Evolutionary conservation across 2,888 invertebrate species (phyloP).

Genomic region (Diogma glabrata): DNA sequence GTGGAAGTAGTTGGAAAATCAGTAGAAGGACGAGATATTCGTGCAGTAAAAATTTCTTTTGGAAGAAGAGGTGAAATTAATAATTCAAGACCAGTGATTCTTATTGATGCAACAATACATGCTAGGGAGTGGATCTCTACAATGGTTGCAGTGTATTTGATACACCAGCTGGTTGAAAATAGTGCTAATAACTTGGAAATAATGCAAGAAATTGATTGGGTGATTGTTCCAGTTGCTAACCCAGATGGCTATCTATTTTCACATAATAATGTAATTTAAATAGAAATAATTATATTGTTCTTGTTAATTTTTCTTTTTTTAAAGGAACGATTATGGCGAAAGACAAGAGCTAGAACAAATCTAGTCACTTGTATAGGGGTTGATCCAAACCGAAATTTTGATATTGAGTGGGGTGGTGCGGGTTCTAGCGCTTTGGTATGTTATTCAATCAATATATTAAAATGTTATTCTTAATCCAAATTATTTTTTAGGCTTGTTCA

Average conservation of each 20-base stretch:
- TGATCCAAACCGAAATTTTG: constrained; percentile 68
- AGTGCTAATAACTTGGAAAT: constrained; percentile 35
- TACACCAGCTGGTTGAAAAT: constrained; percentile 44
- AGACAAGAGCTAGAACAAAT: constrained; percentile 46
- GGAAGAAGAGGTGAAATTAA: not conserved
- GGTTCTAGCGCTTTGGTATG: constrained; percentile 26
- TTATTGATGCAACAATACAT: constrained; percentile 2
- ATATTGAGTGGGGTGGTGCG: constrained; percentile 46
- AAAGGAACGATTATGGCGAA: constrained; percentile 46
- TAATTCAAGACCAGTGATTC: not conserved
- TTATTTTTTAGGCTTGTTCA: constrained; percentile 36
- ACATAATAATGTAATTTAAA: no score
- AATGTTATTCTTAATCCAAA: not conserved
- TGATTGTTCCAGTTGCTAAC: constrained; percentile 51
- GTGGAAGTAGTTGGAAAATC: constrained; percentile 46
- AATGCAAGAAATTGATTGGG: constrained; percentile 49
- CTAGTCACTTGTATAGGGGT: constrained; percentile 47
- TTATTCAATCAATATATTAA: not conserved
- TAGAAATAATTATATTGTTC: no score
- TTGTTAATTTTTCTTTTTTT: no score
- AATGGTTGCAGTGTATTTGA: constrained; percentile 44
- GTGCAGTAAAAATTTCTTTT: constrained; percentile 47
- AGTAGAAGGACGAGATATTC: constrained; percentile 44
- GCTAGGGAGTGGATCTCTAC: constrained; percentile 53
- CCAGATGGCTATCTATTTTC: constrained; percentile 58